Evolutionary conservation across 2,797 vertebrate genomes (phyloP).

Genomic region (Danio choprae): DNA sequence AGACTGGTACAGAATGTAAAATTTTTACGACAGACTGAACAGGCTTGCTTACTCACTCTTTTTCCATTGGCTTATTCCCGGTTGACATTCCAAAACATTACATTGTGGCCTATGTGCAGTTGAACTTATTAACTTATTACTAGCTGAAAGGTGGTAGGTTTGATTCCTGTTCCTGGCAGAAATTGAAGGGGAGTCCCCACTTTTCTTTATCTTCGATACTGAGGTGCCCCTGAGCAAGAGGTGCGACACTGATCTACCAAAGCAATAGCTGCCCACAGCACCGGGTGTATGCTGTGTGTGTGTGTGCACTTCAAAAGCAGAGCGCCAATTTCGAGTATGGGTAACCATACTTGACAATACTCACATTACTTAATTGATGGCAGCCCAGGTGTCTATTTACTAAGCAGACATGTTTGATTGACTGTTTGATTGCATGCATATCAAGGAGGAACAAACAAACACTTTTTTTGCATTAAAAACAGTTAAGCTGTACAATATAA

Average conservation of each 20-base stretch:
- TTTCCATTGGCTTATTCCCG: too few relatives aligned
- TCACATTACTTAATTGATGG: slow-evolving; percentile 28
- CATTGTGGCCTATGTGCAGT: slow-evolving; percentile 74
- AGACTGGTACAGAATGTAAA: neutral
- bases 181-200: slow-evolving; percentile 54
- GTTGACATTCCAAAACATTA: slow-evolving; percentile 76
- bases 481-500: slow-evolving; percentile 31
- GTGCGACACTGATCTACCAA: too few relatives aligned
- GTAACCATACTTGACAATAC: too few relatives aligned
- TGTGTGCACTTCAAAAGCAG: too few relatives aligned
- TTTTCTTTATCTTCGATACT: too few relatives aligned
- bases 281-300: too few relatives aligned
- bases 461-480: slow-evolving; percentile 63
- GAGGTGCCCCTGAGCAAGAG: too few relatives aligned
- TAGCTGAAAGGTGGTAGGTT: too few relatives aligned
- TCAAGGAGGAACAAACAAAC: slow-evolving; percentile 69
- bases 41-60: slow-evolving; percentile 42
- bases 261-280: too few relatives aligned
- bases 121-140: slow-evolving; percentile 39
- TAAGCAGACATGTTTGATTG: slow-evolving; percentile 67
- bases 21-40: slow-evolving; percentile 20
- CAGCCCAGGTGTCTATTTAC: slow-evolving; percentile 64
- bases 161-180: too few relatives aligned
- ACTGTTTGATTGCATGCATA: slow-evolving; percentile 75
- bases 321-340: too few relatives aligned